phyloP scores from a whole-genome alignment of 2,797 vertebrate species.

The Limosa lapponica region DNA sequence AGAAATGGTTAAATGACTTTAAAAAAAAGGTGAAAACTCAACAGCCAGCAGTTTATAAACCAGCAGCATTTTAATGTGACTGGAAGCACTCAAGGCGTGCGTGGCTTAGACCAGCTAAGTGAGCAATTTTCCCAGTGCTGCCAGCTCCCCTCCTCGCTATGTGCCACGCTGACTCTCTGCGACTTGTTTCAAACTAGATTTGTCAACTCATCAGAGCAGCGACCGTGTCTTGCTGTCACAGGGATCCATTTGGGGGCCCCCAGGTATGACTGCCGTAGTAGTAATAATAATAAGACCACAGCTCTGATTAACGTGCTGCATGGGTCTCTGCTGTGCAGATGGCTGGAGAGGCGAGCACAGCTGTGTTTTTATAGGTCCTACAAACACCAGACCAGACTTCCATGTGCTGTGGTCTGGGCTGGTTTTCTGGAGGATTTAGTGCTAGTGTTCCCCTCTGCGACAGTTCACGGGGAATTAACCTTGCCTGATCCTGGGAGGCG shows the following conservation, averaged over 20 bases:
- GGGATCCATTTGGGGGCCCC: background rate
- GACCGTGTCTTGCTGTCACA: background rate
- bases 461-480: background rate
- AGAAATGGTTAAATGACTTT: background rate
- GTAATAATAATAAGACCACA: background rate
- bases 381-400: background rate
- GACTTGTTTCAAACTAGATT: background rate
- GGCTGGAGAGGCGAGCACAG: background rate
- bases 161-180: background rate
- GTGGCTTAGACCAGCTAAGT: background rate
- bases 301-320: background rate
- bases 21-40: background rate
- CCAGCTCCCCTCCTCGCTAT: accelerated
- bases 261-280: background rate
- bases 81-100: background rate
- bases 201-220: constrained; percentile 5
- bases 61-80: constrained; percentile 5
- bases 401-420: background rate
- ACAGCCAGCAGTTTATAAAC: background rate
- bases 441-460: background rate
- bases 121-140: background rate
- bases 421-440: background rate
- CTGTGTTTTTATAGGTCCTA: background rate
- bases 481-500: background rate
- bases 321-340: background rate